These are phyloP conservation scores for Nephrotoma guestfalica DNA, from an alignment of 2,888 invertebrate species.

Conservation along the genomic window DNA sequence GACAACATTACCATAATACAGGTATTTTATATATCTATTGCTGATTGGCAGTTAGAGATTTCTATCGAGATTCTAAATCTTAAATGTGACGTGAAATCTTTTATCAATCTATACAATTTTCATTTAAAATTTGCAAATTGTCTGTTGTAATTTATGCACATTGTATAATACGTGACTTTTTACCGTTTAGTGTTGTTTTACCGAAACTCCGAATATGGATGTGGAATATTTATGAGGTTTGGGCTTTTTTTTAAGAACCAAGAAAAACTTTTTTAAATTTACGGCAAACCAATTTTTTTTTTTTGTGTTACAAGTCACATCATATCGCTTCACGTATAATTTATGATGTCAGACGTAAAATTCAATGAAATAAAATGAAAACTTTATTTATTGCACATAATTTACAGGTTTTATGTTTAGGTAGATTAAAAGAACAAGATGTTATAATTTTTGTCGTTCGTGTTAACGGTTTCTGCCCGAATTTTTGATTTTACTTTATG, in stretches of 20 bases:
- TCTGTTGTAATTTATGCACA: not conserved
- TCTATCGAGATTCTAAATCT: too few relatives aligned
- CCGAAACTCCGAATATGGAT: too few relatives aligned
- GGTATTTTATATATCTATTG: too few relatives aligned
- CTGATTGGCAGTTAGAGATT: too few relatives aligned
- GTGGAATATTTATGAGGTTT: not conserved
- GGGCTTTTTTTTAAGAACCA: too few relatives aligned
- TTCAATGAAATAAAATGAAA: too few relatives aligned
- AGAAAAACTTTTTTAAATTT: too few relatives aligned
- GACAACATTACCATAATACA: not conserved
- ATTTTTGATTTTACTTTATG: too few relatives aligned
- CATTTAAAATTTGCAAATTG: not conserved
- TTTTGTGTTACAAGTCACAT: not conserved
- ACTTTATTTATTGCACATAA: not conserved
- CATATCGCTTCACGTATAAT: not conserved
- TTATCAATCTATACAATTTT: not conserved
- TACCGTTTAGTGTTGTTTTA: too few relatives aligned
- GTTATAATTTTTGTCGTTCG: too few relatives aligned
- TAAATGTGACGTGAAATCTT: not conserved
- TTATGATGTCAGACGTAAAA: not conserved
- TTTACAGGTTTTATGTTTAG: not conserved
- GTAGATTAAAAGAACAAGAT: too few relatives aligned
- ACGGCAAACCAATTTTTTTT: not conserved
- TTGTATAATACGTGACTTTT: not conserved
- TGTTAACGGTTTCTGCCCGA: too few relatives aligned